Evolutionary conservation across 2,888 invertebrate genomes (phyloP).

Genomic region (Cheilosia soror): DNA sequence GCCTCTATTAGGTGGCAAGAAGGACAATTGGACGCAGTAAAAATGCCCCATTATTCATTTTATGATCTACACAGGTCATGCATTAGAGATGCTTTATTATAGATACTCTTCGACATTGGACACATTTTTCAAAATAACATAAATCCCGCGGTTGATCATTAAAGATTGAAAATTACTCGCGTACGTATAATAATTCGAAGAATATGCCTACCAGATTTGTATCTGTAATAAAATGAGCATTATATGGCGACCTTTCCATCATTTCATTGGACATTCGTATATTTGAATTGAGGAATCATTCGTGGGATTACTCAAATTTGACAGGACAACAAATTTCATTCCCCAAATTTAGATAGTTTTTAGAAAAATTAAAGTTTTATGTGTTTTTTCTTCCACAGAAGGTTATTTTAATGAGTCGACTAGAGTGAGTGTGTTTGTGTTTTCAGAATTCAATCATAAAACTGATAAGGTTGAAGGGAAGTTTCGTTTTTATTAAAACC

Average conservation of each 20-base stretch:
- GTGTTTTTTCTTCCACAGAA: slow-evolving; percentile 36
- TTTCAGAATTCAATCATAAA: slow-evolving; percentile 1
- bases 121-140: slow-evolving; percentile 33
- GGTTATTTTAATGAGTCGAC: slow-evolving; percentile 43
- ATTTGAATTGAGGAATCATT: slow-evolving; percentile 34
- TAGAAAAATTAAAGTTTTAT: slow-evolving; percentile 49
- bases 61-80: slow-evolving; percentile 62
- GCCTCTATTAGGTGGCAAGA: slow-evolving; percentile 63
- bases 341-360: slow-evolving; percentile 40
- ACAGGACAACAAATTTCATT: slow-evolving; percentile 42
- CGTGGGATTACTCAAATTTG: slow-evolving; percentile 51
- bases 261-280: not conserved
- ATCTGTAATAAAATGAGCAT: slow-evolving; percentile 42
- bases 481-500: not conserved
- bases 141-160: slow-evolving; percentile 15
- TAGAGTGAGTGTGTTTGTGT: not conserved
- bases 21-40: slow-evolving; percentile 65
- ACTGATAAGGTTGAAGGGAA: not conserved
- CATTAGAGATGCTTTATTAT: slow-evolving; percentile 41
- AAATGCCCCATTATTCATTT: slow-evolving; percentile 67
- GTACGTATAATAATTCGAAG: slow-evolving; percentile 9
- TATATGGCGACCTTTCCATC: slow-evolving; percentile 30
- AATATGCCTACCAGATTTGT: slow-evolving; percentile 36
- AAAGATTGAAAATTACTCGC: slow-evolving; percentile 50
- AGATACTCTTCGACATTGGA: slow-evolving; percentile 7